Percentiles rank a stretch among this genome's conserved stretches.
phyloP scores from a whole-genome alignment of 37 sponge, comb jelly and placozoan species.

The Cliona cf. orientalis region DNA sequence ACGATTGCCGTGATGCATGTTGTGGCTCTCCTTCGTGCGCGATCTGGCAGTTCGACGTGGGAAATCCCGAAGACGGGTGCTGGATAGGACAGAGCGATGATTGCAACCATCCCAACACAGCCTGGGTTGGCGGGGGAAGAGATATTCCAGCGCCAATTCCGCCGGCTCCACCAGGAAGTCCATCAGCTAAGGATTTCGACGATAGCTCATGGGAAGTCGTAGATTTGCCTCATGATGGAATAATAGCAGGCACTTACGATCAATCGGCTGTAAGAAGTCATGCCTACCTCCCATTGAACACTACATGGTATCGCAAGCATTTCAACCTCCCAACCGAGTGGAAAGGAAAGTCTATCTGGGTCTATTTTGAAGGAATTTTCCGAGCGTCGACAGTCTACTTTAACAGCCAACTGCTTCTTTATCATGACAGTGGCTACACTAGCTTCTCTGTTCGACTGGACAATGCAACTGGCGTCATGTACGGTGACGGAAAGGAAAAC shows the following conservation, averaged over 20 bases:
- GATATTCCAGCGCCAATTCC: constrained; percentile 21
- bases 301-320: constrained; percentile 67
- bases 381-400: constrained; percentile 30
- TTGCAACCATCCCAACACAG: constrained; percentile 37
- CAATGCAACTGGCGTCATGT: constrained; percentile 32
- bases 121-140: constrained; percentile 55
- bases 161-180: constrained; percentile 35
- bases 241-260: constrained; percentile 26
- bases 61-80: constrained; percentile 38
- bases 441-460: constrained; percentile 64
- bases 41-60: constrained; percentile 64
- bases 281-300: constrained; percentile 44
- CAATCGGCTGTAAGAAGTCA: not conserved
- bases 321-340: constrained; percentile 61
- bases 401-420: constrained; percentile 33
- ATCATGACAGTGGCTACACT: constrained; percentile 65
- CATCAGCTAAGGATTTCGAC: constrained; percentile 36
- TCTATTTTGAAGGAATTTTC: constrained; percentile 70
- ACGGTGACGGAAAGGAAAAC: constrained; percentile 45
- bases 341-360: constrained; percentile 53
- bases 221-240: constrained; percentile 55
- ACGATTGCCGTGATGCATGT: constrained; percentile 42
- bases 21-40: constrained; percentile 50
- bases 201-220: constrained; percentile 63
- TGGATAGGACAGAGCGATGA: constrained; percentile 54